phyloP scores from a whole-genome alignment of 2,888 invertebrate genomes.

The Lepidochitona cinerea region DNA sequence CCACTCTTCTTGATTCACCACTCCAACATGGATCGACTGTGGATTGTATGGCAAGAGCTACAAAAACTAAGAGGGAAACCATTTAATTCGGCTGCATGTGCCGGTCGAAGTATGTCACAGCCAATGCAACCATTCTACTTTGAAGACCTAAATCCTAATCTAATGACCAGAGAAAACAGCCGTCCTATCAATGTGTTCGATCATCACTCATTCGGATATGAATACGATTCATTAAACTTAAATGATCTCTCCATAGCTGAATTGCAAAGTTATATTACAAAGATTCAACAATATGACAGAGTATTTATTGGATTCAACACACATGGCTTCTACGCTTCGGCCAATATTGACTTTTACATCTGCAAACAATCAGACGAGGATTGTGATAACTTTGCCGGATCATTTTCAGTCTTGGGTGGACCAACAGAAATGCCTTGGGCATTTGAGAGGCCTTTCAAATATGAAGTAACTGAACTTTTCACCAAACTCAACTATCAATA shows the following conservation, averaged over 20 bases:
- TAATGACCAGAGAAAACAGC: slow-evolving; percentile 13
- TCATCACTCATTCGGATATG: slow-evolving; percentile 25
- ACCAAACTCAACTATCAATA: neutral
- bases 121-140: slow-evolving; percentile 28
- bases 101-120: slow-evolving; percentile 20
- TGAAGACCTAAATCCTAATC: slow-evolving; percentile 13
- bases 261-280: slow-evolving; percentile 7
- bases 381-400: slow-evolving; percentile 15
- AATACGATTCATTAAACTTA: slow-evolving; percentile 32
- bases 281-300: slow-evolving; percentile 10
- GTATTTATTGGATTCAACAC: slow-evolving; percentile 19
- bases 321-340: slow-evolving; percentile 11
- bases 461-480: slow-evolving; percentile 19
- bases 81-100: slow-evolving; percentile 26
- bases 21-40: slow-evolving; percentile 18
- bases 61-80: slow-evolving; percentile 20
- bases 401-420: slow-evolving; percentile 18
- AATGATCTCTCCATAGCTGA: slow-evolving; percentile 19
- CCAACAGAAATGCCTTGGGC: slow-evolving; percentile 25
- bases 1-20: slow-evolving; percentile 18
- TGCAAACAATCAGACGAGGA: neutral
- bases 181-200: slow-evolving; percentile 32
- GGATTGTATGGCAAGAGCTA: slow-evolving; percentile 30
- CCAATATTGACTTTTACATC: slow-evolving; percentile 22
- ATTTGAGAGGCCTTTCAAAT: slow-evolving; percentile 23